Conservation (phyloP, 2,888 invertebrate genomes). For the Rapana venosa region DNA sequence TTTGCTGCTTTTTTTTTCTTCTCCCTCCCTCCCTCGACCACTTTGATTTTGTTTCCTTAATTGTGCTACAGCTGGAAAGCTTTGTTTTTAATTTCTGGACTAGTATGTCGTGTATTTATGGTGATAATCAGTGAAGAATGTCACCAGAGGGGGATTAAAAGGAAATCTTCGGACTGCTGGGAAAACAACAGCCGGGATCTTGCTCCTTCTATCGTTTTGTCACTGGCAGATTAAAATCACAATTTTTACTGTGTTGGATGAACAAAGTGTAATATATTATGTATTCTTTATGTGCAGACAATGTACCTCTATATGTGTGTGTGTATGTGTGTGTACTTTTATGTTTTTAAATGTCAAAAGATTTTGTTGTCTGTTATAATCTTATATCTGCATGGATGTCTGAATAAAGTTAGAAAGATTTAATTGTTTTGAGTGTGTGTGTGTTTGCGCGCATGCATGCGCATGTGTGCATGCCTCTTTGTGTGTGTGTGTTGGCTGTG, state of each 20-base stretch:
- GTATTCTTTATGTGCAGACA: slow-evolving; percentile 27
- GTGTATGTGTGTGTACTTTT: slow-evolving; percentile 16
- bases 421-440: background rate
- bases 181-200: background rate
- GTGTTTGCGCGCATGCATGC: slow-evolving; percentile 5
- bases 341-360: slow-evolving; percentile 32
- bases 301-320: slow-evolving; percentile 30
- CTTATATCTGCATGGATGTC: slow-evolving; percentile 37
- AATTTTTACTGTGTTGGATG: slow-evolving; percentile 20
- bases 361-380: slow-evolving; percentile 38
- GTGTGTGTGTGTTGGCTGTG: slow-evolving; percentile 19
- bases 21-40: background rate
- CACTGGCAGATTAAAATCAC: background rate
- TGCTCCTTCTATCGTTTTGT: background rate
- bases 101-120: background rate
- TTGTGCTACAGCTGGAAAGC: background rate
- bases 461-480: background rate
- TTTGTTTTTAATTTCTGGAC: background rate
- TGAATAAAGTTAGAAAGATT: slow-evolving; percentile 33
- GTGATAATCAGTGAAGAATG: background rate
- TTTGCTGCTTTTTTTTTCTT: background rate
- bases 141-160: background rate
- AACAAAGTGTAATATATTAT: slow-evolving; percentile 30
- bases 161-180: background rate
- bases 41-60: background rate